Evolutionary conservation across 1,140 invertebrate genomes (phyloP).

Genomic region (Dysdera silvatica): DNA sequence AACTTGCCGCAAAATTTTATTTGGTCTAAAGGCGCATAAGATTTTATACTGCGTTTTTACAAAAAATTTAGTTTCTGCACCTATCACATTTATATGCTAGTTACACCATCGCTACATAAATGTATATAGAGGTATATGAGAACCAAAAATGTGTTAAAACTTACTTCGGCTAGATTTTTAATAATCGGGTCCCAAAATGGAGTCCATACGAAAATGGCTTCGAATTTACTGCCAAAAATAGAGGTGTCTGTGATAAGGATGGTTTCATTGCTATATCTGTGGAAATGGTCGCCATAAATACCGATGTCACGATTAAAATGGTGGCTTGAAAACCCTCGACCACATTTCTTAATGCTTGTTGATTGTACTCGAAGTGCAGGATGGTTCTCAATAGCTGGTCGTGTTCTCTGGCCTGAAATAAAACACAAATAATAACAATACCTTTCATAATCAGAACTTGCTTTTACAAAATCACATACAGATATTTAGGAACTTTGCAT

Average conservation of each 20-base stretch:
- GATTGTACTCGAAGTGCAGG: conserved; percentile 22
- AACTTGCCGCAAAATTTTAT: too few relatives aligned
- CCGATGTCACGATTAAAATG: conserved; percentile 70
- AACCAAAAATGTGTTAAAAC: too few relatives aligned
- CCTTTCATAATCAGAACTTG: too few relatives aligned
- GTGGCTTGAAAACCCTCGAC: conserved; percentile 66
- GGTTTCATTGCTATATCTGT: conserved; percentile 78
- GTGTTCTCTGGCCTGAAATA: conserved; percentile 14
- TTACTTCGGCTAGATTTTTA: conserved; percentile 26
- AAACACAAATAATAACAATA: background rate
- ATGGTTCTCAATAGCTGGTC: conserved; percentile 8
- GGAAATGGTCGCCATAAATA: conserved; percentile 71
- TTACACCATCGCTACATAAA: too few relatives aligned
- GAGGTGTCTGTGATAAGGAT: conserved; percentile 49
- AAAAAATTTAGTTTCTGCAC: too few relatives aligned
- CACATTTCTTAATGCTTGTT: conserved; percentile 62
- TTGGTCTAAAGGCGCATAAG: too few relatives aligned
- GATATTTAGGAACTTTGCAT: too few relatives aligned
- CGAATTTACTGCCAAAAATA: conserved; percentile 45
- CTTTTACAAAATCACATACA: too few relatives aligned
- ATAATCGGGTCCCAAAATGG: conserved; percentile 62
- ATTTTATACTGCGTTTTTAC: too few relatives aligned
- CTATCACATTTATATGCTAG: too few relatives aligned
- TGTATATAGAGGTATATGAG: too few relatives aligned
- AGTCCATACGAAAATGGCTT: conserved; percentile 71